These are phyloP conservation scores for Papilio polyxenes DNA, from an alignment of 1,140 invertebrate genomes.

Conservation along the genomic window DNA sequence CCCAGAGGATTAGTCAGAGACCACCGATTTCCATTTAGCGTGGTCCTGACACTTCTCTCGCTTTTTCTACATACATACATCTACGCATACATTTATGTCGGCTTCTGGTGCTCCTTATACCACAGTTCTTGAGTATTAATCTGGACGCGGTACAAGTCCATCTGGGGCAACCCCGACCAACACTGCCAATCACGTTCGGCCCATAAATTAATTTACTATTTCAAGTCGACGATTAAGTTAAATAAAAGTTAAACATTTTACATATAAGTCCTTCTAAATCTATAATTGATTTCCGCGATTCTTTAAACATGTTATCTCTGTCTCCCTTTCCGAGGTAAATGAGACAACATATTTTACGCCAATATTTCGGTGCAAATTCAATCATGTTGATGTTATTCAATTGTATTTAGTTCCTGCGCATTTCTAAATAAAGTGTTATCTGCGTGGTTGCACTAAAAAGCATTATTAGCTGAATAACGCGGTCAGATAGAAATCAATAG, in stretches of 20 bases:
- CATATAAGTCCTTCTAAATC: not conserved
- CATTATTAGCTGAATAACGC: conserved; percentile 27
- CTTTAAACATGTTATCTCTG: not conserved
- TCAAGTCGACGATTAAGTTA: not conserved
- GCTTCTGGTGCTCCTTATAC: no score
- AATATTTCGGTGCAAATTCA: not conserved
- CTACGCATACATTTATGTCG: no score
- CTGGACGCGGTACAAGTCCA: no score
- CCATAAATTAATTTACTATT: no score
- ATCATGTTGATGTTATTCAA: not conserved
- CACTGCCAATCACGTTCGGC: no score
- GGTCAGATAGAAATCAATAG: conserved; percentile 27
- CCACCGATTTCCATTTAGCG: no score
- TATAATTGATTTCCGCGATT: not conserved
- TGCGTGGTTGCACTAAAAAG: not conserved
- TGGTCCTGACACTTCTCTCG: not conserved
- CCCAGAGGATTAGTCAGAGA: no score
- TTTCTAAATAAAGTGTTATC: not conserved
- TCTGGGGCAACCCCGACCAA: no score
- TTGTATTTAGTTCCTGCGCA: not conserved
- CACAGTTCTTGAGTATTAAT: no score
- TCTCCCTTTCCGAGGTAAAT: not conserved
- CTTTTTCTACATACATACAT: no score
- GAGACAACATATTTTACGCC: not conserved
- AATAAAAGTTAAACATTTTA: not conserved